Conservation (phyloP, 2,797 vertebrate species). For the Microctenopoma stevenorrisi region DNA sequence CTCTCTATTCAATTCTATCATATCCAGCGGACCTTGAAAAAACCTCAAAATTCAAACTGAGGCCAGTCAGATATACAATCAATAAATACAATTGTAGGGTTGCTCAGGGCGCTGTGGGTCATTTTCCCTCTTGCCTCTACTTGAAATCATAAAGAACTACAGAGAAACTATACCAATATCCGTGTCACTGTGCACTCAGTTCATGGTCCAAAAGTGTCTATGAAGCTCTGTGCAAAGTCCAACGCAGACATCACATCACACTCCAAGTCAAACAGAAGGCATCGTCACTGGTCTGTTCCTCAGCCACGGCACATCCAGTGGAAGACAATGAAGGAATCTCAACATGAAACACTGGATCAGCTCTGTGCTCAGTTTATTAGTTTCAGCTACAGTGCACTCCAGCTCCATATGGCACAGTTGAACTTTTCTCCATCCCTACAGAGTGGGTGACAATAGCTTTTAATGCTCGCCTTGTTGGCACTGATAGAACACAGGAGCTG, state of each 20-base stretch:
- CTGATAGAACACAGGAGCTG: conserved; percentile 23
- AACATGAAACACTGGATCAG: conserved; percentile 33
- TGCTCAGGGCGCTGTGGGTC: conserved; percentile 7
- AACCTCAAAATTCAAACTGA: conserved; percentile 40
- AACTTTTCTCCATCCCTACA: conserved; percentile 29
- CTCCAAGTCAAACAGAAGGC: conserved; percentile 47
- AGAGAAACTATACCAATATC: conserved; percentile 2
- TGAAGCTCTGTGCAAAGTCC: conserved; percentile 2
- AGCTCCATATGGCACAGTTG: conserved; percentile 44
- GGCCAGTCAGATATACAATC: conserved; percentile 50
- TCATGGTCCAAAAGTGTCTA: conserved; percentile 6
- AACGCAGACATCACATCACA: background rate
- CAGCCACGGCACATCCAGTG: conserved; percentile 15
- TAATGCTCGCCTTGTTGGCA: conserved; percentile 55
- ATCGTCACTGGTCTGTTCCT: conserved; percentile 18
- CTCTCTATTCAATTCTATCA: conserved; percentile 65
- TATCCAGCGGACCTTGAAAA: conserved; percentile 55
- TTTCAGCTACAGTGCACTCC: conserved; percentile 25
- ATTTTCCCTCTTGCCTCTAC: conserved; percentile 7
- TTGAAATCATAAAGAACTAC: background rate
- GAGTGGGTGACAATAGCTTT: conserved; percentile 54
- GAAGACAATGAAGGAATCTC: conserved; percentile 20
- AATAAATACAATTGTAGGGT: conserved; percentile 54
- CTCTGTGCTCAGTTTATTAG: conserved; percentile 32
- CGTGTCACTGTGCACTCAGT: conserved; percentile 3